Evolutionary conservation across 2,888 invertebrate species (phyloP).

Genomic region (Caenorhabditis imperialis): DNA sequence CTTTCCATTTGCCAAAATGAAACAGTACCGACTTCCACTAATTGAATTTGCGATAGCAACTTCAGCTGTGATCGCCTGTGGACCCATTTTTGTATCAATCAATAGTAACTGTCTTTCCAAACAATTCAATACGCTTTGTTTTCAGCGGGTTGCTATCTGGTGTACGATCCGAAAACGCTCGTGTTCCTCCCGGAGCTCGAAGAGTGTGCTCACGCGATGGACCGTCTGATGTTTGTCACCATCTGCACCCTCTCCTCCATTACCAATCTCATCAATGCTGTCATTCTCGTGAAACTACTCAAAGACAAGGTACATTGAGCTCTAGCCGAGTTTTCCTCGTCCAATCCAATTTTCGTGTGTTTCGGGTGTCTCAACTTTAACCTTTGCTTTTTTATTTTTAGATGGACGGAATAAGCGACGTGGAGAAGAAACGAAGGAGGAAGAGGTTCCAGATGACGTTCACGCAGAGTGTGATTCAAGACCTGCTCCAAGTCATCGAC

Average conservation of each 20-base stretch:
- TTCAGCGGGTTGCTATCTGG: conserved; percentile 18
- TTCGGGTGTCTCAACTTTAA: no score
- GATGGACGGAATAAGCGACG: conserved; percentile 26
- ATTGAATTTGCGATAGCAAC: not conserved
- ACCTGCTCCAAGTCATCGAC: conserved; percentile 21
- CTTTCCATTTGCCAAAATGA: conserved; percentile 19
- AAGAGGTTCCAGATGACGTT: conserved; percentile 17
- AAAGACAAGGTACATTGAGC: conserved; percentile 14
- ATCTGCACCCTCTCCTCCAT: conserved; percentile 3
- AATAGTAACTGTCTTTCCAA: not conserved
- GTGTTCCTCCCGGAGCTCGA: conserved; percentile 1
- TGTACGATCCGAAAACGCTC: not conserved
- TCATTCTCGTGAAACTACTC: conserved; percentile 10
- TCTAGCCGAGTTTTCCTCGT: not conserved
- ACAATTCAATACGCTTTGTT: no score
- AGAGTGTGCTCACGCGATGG: conserved; percentile 17
- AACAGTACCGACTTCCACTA: not conserved
- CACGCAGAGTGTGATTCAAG: conserved; percentile 36
- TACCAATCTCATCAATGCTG: conserved; percentile 11
- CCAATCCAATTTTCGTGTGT: not conserved
- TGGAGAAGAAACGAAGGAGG: not conserved
- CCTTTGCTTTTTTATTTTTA: not conserved
- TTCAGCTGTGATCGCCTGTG: not conserved
- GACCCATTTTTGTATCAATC: not conserved
- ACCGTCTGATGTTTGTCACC: not conserved